These are phyloP conservation scores for Bradypodion ventrale DNA, from an alignment of 2,797 vertebrate species.

Conservation along the genomic window DNA sequence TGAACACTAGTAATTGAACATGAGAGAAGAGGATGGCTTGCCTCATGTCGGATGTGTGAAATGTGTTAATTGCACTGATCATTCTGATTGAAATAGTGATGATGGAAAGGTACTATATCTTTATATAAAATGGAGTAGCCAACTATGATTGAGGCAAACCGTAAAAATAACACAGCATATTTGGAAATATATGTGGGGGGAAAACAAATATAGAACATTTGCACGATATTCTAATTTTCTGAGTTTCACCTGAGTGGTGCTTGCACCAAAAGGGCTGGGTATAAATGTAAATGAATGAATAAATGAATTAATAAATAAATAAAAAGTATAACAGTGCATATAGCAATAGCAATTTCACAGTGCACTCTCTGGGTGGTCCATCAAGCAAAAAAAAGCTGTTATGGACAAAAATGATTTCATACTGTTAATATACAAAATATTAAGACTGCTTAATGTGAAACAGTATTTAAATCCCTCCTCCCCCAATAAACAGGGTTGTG, in stretches of 20 bases:
- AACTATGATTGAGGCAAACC: not conserved
- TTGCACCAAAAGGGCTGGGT: no score
- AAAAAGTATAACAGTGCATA: no score
- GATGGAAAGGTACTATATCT: not conserved
- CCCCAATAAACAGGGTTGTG: not conserved
- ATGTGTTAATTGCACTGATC: not conserved
- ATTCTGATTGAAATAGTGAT: not conserved
- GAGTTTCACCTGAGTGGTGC: no score
- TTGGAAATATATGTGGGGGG: not conserved
- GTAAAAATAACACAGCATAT: not conserved
- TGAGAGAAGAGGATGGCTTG: not conserved
- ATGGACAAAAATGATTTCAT: not conserved
- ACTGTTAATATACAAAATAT: not conserved
- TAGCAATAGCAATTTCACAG: no score
- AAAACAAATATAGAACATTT: no score
- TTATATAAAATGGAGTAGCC: not conserved
- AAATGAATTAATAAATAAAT: no score
- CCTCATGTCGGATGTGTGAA: not conserved
- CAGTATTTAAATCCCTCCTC: not conserved
- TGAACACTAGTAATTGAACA: not conserved
- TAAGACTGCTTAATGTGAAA: not conserved
- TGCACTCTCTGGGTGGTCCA: no score
- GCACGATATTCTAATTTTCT: no score
- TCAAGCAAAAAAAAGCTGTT: not conserved
- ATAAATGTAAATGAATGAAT: no score